These are phyloP conservation scores for Pipistrellus pipistrellus DNA, from an alignment of 2,797 vertebrate species.

Conservation along the genomic window DNA sequence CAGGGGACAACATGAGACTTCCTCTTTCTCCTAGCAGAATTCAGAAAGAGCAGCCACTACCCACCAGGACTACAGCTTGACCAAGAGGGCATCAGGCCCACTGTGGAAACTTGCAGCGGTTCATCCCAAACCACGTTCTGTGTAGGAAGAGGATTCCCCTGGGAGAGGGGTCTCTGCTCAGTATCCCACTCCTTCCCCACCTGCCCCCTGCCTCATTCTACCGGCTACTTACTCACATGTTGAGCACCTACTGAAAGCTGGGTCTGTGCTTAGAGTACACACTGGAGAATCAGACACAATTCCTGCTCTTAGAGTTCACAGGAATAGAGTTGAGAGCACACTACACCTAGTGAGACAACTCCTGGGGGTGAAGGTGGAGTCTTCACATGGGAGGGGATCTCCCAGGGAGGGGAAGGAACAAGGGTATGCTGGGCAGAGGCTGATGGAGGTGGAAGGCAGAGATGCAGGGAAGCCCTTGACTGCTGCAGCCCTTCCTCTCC, in stretches of 20 bases:
- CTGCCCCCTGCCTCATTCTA: too few relatives aligned
- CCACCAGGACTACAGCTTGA: background rate
- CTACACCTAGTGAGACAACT: background rate
- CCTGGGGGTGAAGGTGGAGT: too few relatives aligned
- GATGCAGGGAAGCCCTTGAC: background rate
- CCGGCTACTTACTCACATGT: rapidly evolving
- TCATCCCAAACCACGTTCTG: background rate
- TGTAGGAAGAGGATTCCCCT: background rate
- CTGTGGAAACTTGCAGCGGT: background rate
- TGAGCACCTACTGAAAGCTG: background rate
- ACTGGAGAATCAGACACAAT: background rate
- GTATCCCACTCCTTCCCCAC: background rate
- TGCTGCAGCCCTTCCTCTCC: rapidly evolving
- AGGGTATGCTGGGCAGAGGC: background rate
- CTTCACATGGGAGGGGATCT: background rate
- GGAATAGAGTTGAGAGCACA: rapidly evolving
- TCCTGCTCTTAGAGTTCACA: background rate
- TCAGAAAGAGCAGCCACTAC: background rate
- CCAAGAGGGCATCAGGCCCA: background rate
- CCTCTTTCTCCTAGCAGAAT: background rate
- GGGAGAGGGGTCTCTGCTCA: background rate
- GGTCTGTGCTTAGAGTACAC: background rate
- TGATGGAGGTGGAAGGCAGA: background rate
- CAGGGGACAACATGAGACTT: background rate
- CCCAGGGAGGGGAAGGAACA: background rate